Evolutionary conservation across 1,140 invertebrate species (phyloP).

Genomic region (Holotrichia oblita): DNA sequence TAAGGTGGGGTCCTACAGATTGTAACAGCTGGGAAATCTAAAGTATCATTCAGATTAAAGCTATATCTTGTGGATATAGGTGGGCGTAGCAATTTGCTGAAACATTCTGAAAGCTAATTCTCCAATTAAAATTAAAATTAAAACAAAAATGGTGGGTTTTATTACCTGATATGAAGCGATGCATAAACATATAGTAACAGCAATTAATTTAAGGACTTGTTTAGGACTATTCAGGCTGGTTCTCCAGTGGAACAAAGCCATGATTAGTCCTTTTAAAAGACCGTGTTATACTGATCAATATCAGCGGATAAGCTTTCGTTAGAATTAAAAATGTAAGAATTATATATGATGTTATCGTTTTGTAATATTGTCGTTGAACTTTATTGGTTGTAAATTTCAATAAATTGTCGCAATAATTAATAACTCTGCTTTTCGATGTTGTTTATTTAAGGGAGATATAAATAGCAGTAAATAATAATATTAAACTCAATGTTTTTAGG

Average conservation of each 20-base stretch:
- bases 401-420: not conserved
- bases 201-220: conserved; percentile 61
- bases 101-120: conserved; percentile 65
- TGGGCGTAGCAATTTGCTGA: conserved; percentile 65
- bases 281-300: not conserved
- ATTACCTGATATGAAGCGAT: conserved; percentile 59
- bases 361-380: not conserved
- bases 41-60: conserved; percentile 69
- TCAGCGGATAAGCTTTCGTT: not conserved
- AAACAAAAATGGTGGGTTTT: not conserved
- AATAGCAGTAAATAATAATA: too few relatives aligned
- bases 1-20: conserved; percentile 70
- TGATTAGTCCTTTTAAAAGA: not conserved
- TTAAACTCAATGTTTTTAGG: too few relatives aligned
- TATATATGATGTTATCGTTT: not conserved
- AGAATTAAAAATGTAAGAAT: not conserved
- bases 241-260: conserved; percentile 54
- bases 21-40: conserved; percentile 70
- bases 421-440: too few relatives aligned
- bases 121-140: not conserved
- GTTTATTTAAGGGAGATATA: too few relatives aligned
- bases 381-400: not conserved
- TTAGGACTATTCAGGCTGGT: conserved; percentile 61
- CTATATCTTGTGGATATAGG: conserved; percentile 71
- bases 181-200: conserved; percentile 60